Evolutionary conservation across 1,140 invertebrate genomes (phyloP).

Genomic region (Meloidogyne floridensis): DNA sequence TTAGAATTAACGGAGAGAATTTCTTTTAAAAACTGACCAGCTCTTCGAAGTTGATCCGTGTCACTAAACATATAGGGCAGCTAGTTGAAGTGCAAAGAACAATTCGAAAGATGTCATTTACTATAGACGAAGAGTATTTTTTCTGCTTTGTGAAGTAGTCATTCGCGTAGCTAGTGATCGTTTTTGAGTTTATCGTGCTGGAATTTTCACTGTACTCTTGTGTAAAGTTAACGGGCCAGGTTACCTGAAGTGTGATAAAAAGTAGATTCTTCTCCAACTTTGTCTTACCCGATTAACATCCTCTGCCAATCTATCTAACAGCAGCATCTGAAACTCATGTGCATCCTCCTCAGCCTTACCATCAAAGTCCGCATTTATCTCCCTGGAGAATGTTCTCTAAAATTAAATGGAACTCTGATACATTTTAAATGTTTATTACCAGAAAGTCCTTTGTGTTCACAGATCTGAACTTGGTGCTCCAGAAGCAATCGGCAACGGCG

Average conservation of each 20-base stretch:
- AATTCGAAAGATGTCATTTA: neutral
- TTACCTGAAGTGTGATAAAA: neutral
- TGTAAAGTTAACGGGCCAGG: neutral
- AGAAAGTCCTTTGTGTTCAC: neutral
- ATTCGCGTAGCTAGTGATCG: neutral
- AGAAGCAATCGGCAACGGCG: neutral
- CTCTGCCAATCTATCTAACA: neutral
- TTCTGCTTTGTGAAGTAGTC: neutral
- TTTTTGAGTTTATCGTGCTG: neutral
- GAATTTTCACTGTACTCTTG: neutral
- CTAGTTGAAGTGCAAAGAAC: neutral
- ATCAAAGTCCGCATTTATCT: neutral
- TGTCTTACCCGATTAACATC: neutral
- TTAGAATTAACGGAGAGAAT: neutral
- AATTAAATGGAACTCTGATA: neutral
- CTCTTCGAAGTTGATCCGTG: neutral
- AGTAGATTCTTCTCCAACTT: neutral
- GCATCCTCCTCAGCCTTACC: neutral
- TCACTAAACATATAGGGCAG: neutral
- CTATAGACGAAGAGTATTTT: neutral
- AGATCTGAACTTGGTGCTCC: neutral
- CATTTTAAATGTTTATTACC: neutral
- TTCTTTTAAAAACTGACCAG: neutral
- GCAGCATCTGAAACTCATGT: neutral
- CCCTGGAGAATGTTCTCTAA: neutral